Evolutionary conservation across 2,888 invertebrate species (phyloP).

Genomic region (Nesidiocoris tenuis): DNA sequence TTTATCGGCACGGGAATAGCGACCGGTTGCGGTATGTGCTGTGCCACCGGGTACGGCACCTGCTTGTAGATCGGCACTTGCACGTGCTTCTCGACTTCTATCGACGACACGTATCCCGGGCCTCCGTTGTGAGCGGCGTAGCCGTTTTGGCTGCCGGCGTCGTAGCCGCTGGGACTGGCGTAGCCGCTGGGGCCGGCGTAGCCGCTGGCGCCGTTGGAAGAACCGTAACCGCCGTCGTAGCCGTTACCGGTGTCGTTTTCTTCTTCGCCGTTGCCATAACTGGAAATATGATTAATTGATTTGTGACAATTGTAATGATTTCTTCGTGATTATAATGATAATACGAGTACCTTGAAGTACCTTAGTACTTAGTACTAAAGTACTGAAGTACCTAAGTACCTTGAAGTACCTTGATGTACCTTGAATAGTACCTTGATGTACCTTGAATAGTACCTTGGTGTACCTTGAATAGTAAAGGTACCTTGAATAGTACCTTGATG

Average conservation of each 20-base stretch:
- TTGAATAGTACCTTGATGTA: no score
- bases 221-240: slow-evolving; percentile 7
- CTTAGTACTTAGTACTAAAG: no score
- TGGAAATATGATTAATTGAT: no score
- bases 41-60: slow-evolving; percentile 45
- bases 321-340: no score
- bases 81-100: slow-evolving; percentile 47
- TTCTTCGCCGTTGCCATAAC: slow-evolving; percentile 16
- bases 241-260: slow-evolving; percentile 26
- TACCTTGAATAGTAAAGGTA: no score
- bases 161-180: slow-evolving; percentile 7
- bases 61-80: slow-evolving; percentile 47
- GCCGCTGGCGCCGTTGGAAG: neutral
- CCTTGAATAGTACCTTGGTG: no score
- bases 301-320: no score
- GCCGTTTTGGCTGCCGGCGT: neutral
- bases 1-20: slow-evolving; percentile 50
- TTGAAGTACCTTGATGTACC: no score
- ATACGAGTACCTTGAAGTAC: no score
- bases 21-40: slow-evolving; percentile 48
- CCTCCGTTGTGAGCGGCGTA: slow-evolving; percentile 22
- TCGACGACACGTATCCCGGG: slow-evolving; percentile 41
- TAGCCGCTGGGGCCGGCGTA: slow-evolving; percentile 12
- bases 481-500: no score
- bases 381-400: no score